Conservation (phyloP, 1,140 invertebrate genomes). For the Meloidogyne chitwoodi region DNA sequence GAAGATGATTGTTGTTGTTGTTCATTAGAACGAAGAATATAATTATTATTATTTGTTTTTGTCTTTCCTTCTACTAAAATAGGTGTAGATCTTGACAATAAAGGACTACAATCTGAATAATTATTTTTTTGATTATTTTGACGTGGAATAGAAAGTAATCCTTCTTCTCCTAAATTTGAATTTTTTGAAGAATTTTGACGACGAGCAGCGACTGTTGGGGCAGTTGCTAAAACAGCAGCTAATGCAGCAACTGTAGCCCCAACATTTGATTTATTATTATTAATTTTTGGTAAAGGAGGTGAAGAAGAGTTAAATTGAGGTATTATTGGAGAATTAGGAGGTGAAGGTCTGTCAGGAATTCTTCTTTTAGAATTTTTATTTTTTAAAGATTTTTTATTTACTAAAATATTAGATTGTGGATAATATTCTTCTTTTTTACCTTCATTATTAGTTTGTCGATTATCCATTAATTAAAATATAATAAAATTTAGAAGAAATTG, state of each 20-base stretch:
- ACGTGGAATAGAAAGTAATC: background rate
- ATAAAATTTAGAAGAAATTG: no score
- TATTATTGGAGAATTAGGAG: background rate
- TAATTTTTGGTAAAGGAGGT: no score
- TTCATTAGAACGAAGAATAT: no score
- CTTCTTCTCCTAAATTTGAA: background rate
- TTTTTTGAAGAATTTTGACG: background rate
- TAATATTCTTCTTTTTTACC: background rate
- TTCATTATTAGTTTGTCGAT: background rate
- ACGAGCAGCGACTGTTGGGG: constrained; percentile 6
- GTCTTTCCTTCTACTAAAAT: background rate
- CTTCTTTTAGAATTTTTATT: background rate
- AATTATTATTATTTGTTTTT: no score
- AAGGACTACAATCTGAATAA: background rate
- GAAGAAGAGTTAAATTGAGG: background rate
- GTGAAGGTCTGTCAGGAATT: background rate
- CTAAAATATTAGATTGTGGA: background rate
- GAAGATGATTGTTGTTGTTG: background rate
- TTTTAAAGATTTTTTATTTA: background rate
- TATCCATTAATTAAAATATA: background rate
- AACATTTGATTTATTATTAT: no score
- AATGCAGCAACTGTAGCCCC: constrained; percentile 1
- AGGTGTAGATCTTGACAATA: background rate
- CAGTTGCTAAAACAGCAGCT: constrained; percentile 1
- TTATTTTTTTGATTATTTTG: background rate